Evolutionary conservation across 2,113 vertebrate genomes (phyloP), one percentile per base, ranked within the genome.

Genomic region (Corythoichthys intestinalis): DNA sequence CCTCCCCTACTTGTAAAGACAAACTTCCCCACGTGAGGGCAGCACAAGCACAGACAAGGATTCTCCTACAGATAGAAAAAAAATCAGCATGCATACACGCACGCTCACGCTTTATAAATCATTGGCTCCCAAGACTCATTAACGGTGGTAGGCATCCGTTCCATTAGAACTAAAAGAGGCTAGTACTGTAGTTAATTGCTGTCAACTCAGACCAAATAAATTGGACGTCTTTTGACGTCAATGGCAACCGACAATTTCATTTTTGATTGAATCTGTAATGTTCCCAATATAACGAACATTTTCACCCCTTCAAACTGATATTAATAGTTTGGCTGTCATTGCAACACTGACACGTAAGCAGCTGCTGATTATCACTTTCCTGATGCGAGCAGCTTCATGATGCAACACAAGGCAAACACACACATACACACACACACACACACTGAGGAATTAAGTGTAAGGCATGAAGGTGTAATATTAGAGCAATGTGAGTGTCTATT

Each of bases 331-430:
- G 14, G 58, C 39, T 44, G 20, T 62, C 9, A 6, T 62, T 44
- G 17, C 11, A 34, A 47, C 20, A 14, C 15, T 28, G 44, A 34
- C 7, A 63, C 12, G 6, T 13, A 15, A 67, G 60, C 58, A 70
- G 64, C 70, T 70, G 60, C 35, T 67, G 70, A 41, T 71, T 69
- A n/a, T 70, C 44, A 65, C 63, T 62, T 49, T 71, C 17, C 37
- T 50, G 57, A 66, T 65, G 50, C 47, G 41, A 47, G 47, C 57
- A 68, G 66, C 3, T 59, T 35, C 12, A 66, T 78, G 70, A 78
- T 74, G 78, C 71, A 71, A 75, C 20, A 20, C 73, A 73, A 78
- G 41, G 71, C 49, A 75, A 70, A 78, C 58, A n/a, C 37, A n/a
- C 58, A 15, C 57, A 37, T 4, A 37, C n/a, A 50, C 49, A 50